Conservation (phyloP, 92 coral and sea anemone genomes). For the Blastomussa wellsi region DNA sequence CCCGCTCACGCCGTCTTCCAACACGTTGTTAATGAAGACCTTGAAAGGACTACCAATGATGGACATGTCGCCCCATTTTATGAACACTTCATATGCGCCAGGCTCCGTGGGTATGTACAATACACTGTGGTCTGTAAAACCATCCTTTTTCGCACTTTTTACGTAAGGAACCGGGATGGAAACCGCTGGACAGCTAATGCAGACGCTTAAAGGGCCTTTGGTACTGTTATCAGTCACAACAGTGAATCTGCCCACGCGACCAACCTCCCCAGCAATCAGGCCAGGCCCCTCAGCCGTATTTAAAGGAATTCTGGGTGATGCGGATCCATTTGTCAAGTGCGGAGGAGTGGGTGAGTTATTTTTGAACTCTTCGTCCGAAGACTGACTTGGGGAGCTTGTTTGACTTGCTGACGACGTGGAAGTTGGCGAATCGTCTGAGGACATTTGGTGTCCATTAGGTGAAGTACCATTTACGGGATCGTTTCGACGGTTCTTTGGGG, state of each 20-base stretch:
- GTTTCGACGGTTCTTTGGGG: not conserved
- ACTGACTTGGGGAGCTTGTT: slow-evolving; percentile 13
- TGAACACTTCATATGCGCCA: slow-evolving; percentile 89
- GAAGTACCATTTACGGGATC: slow-evolving; percentile 20
- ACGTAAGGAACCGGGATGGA: slow-evolving; percentile 99
- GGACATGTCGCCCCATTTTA: slow-evolving; percentile 90
- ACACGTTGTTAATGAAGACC: slow-evolving; percentile 84
- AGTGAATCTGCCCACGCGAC: slow-evolving; percentile 84
- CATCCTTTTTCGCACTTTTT: slow-evolving; percentile 74
- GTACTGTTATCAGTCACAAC: slow-evolving; percentile 91
- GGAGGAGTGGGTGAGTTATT: slow-evolving; percentile 1
- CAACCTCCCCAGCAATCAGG: slow-evolving; percentile 87
- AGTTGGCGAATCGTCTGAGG: not conserved
- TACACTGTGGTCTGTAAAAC: slow-evolving; percentile 80
- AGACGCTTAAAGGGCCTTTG: slow-evolving; percentile 96
- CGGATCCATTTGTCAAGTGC: not conserved
- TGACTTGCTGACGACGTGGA: slow-evolving; percentile 10
- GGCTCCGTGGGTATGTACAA: slow-evolving; percentile 96
- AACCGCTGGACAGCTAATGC: slow-evolving; percentile 99
- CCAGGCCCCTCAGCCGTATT: slow-evolving; percentile 94
- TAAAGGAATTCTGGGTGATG: slow-evolving; percentile 51
- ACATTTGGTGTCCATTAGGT: slow-evolving; percentile 2
- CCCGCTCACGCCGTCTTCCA: slow-evolving; percentile 41
- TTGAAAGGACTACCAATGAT: slow-evolving; percentile 88
- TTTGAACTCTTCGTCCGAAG: slow-evolving; percentile 31